Percentiles rank a stretch among this genome's conserved stretches.
Conservation (phyloP, 2,113 vertebrate species). For the Thalassarche chlororhynchos region DNA sequence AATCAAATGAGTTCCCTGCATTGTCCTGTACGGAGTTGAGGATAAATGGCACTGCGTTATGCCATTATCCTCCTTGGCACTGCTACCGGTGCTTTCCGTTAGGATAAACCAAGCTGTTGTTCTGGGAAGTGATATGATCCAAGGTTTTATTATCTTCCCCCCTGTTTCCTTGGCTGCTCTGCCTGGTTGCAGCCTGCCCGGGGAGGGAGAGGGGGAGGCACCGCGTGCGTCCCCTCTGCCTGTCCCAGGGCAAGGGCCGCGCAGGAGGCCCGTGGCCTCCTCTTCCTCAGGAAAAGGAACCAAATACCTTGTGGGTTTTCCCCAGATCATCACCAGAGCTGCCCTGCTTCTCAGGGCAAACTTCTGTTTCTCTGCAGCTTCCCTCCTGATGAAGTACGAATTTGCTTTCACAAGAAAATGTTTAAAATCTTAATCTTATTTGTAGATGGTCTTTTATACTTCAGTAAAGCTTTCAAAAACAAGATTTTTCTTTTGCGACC, state of each 20-base stretch:
- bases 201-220: too few species aligned
- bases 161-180: not conserved
- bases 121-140: not conserved
- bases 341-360: not conserved
- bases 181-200: too few species aligned
- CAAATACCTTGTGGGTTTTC: not conserved
- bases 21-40: not conserved
- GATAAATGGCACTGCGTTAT: not conserved
- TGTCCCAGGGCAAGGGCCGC: not conserved
- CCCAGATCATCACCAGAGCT: not conserved
- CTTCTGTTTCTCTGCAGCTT: not conserved
- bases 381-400: not conserved
- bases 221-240: not conserved
- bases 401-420: not conserved
- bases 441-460: not conserved
- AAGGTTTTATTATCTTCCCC: not conserved
- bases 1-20: not conserved
- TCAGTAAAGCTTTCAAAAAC: not conserved
- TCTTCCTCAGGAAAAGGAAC: not conserved
- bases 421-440: not conserved
- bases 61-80: not conserved
- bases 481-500: not conserved
- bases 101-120: not conserved
- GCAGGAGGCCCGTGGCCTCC: too few species aligned
- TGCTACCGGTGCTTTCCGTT: accelerated